Evolutionary conservation across 2,888 invertebrate genomes (phyloP).

Genomic region (Phortica okadai): DNA sequence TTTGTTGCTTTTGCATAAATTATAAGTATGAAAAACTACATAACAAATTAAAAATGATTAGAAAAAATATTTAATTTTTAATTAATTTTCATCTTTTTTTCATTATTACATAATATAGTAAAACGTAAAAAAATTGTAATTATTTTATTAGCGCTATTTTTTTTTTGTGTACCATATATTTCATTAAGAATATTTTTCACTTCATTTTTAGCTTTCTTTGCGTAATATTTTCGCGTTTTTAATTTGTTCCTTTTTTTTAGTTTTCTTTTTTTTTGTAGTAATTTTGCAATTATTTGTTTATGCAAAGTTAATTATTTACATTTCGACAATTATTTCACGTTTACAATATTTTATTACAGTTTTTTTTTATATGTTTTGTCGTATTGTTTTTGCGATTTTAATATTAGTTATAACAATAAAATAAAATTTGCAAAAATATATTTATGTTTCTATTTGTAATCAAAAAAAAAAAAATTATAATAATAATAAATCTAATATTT

Average conservation of each 20-base stretch:
- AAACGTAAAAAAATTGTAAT: slow-evolving; percentile 42
- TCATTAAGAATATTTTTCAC: slow-evolving; percentile 27
- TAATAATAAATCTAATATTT: slow-evolving; percentile 53
- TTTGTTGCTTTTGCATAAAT: slow-evolving; percentile 49
- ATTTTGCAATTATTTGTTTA: neutral
- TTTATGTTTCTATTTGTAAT: slow-evolving; percentile 31
- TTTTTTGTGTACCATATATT: slow-evolving; percentile 43
- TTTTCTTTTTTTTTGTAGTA: slow-evolving; percentile 15
- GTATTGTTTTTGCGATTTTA: slow-evolving; percentile 36
- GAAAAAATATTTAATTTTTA: slow-evolving; percentile 35
- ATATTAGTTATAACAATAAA: slow-evolving; percentile 51
- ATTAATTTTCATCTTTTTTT: slow-evolving; percentile 33
- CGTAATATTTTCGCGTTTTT: neutral
- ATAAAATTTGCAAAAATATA: slow-evolving; percentile 45
- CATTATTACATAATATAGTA: neutral
- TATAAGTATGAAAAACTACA: slow-evolving; percentile 56
- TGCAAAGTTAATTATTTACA: no score
- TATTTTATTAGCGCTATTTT: slow-evolving; percentile 33
- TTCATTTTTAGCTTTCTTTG: slow-evolving; percentile 40
- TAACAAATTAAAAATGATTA: slow-evolving; percentile 60
- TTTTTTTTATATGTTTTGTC: slow-evolving; percentile 17
- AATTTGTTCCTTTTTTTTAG: neutral
- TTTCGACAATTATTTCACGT: slow-evolving; percentile 35
- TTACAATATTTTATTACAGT: slow-evolving; percentile 25
- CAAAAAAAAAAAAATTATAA: neutral